phyloP scores from a whole-genome alignment of 1,140 invertebrate genomes.

The Samia ricini region DNA sequence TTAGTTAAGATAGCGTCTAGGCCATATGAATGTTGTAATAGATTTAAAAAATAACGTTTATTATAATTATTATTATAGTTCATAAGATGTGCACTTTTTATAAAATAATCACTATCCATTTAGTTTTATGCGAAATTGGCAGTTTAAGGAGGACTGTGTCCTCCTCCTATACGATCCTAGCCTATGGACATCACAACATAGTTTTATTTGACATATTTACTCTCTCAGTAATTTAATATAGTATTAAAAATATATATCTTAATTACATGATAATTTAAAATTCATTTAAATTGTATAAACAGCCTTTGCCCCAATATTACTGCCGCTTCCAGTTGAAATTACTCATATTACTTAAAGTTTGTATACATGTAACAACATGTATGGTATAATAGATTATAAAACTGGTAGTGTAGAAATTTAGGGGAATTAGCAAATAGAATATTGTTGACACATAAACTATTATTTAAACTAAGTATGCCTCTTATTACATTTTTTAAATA shows the following conservation, averaged over 20 bases:
- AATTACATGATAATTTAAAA: neutral
- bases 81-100: constrained; percentile 47
- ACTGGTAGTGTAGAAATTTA: neutral
- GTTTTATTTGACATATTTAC: neutral
- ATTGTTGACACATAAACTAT: neutral
- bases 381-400: neutral
- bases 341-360: neutral
- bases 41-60: constrained; percentile 40
- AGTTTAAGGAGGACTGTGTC: constrained; percentile 20
- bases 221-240: neutral
- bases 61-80: constrained; percentile 29
- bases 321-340: neutral
- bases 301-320: neutral
- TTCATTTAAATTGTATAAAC: neutral
- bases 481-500: too few relatives aligned
- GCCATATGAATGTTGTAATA: constrained; percentile 41
- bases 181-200: neutral
- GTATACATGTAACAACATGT: neutral
- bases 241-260: neutral
- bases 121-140: constrained; percentile 46
- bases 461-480: neutral
- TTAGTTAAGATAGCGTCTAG: constrained; percentile 37
- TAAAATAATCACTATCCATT: constrained; percentile 62
- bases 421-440: neutral
- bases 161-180: too few relatives aligned